Base-by-base conservation (phyloP, 2,797 vertebrate genomes). In the Catamblyrhynchus diadema region DNA sequence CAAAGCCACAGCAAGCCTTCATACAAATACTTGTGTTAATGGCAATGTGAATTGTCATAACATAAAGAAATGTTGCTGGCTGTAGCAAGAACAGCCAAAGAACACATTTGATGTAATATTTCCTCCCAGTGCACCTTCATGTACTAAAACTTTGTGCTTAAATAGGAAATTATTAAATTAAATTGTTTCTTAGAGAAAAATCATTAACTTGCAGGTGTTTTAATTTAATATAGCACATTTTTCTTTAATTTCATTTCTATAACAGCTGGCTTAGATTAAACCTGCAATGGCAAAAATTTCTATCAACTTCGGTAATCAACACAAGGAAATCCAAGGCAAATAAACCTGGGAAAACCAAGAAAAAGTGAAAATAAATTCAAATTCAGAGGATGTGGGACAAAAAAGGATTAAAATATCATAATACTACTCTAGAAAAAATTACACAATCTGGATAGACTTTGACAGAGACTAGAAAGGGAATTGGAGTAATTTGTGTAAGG, bases 301-400 rank as follows among this genome's bases (percentile, higher is more conserved):
- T 47, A 54, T 28, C 1, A 2, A 45, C 18, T 61, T 54, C 0
- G 0, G 30, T 50, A 71, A 60, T 11, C 37, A 42, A 39, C 4
- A 37, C 28, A 41, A 12, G 12, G 20, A 94, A 88, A 59, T 73
- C 20, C 33, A 80, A 87, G 56, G 14, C 10, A 59, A 78, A 50
- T 4, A 35, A 25, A 60, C 5, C 11, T 41, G 12, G 14, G 5
- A 67, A 88, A 84, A 75, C 2, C 1, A 57, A 50, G 37, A 85
- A 37, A 47, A 85, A 45, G 30, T 61, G 54, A 72, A 67, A 79
- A 78, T 6, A 2, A 15, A 56, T 60, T 62, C 2, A 7, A 81
- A 78, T 57, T 51, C 33, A 71, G 33, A 60, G n/a, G 17, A 56
- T 0, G 1, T 21, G 19, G 56, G 37, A 30, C 24, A 41, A 79